A percentile compares a stretch with the other conserved stretches of the same genome.
Conservation (phyloP, 2,797 vertebrate genomes). For the Mus spretus region DNA sequence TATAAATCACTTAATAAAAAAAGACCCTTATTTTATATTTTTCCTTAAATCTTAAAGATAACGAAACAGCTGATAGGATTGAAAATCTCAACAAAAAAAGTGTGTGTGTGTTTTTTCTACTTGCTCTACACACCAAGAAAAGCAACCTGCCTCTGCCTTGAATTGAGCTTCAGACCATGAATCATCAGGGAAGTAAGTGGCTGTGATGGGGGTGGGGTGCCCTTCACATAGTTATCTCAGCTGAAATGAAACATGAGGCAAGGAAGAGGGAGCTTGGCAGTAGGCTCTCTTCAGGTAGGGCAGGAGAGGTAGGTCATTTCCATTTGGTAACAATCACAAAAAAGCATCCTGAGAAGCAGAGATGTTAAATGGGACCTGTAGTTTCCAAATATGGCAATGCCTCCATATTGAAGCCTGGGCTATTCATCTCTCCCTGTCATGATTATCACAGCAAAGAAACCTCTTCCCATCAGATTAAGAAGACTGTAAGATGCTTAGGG, state of each 20-base stretch:
- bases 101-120: not conserved
- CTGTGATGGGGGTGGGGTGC: not conserved
- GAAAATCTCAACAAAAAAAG: not conserved
- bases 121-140: not conserved
- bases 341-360: not conserved
- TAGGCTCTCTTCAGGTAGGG: not conserved
- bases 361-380: not conserved
- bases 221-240: not conserved
- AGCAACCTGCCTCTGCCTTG: not conserved
- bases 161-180: not conserved
- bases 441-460: not conserved
- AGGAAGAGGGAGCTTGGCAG: not conserved
- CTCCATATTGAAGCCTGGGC: not conserved
- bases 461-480: not conserved
- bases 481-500: not conserved
- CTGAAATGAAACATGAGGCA: not conserved
- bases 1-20: slow-evolving; percentile 9
- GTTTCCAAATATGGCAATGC: not conserved
- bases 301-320: not conserved
- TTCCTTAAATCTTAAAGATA: not conserved
- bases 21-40: not conserved
- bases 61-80: not conserved
- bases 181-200: not conserved
- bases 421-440: not conserved
- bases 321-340: not conserved